Percentiles rank a stretch among this genome's conserved stretches.
Evolutionary conservation across 2,888 invertebrate genomes (phyloP).

Genomic region (Pteria penguin): DNA sequence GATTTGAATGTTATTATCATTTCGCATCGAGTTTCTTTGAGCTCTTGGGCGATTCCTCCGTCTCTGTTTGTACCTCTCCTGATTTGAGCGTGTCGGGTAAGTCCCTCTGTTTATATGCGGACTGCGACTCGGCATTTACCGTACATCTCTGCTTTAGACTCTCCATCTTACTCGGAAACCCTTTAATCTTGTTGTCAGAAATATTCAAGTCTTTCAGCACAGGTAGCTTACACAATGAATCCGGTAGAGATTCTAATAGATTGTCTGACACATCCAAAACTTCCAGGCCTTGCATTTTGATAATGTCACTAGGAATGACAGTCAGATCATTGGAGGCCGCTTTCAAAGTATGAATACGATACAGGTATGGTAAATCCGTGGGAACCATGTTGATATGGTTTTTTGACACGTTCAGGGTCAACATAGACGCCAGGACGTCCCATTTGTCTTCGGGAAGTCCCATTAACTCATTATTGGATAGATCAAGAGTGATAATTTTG

Average conservation of each 20-base stretch:
- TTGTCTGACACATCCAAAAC: constrained; percentile 90
- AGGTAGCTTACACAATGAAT: constrained; percentile 73
- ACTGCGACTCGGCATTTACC: constrained; percentile 64
- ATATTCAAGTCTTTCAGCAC: constrained; percentile 69
- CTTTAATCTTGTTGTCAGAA: constrained; percentile 74
- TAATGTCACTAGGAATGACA: constrained; percentile 72
- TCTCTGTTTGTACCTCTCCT: constrained; percentile 68
- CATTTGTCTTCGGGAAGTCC: constrained; percentile 80
- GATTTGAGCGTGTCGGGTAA: constrained; percentile 63
- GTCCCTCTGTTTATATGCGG: constrained; percentile 73
- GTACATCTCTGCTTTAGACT: constrained; percentile 54
- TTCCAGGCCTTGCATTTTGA: constrained; percentile 83
- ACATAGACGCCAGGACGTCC: constrained; percentile 89
- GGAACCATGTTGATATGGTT: constrained; percentile 88
- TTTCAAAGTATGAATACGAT: constrained; percentile 68
- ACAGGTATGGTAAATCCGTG: constrained; percentile 74
- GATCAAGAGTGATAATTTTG: constrained; percentile 70
- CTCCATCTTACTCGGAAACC: constrained; percentile 71
- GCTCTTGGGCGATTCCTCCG: constrained; percentile 39
- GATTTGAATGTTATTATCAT: no score
- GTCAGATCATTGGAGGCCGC: constrained; percentile 72
- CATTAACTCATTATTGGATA: constrained; percentile 73
- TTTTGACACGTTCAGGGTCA: constrained; percentile 87
- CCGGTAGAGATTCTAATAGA: constrained; percentile 83
- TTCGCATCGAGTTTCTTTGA: constrained; percentile 16